phyloP scores from a whole-genome alignment of 2,113 vertebrate genomes.

The Brachypteracias leptosomus region DNA sequence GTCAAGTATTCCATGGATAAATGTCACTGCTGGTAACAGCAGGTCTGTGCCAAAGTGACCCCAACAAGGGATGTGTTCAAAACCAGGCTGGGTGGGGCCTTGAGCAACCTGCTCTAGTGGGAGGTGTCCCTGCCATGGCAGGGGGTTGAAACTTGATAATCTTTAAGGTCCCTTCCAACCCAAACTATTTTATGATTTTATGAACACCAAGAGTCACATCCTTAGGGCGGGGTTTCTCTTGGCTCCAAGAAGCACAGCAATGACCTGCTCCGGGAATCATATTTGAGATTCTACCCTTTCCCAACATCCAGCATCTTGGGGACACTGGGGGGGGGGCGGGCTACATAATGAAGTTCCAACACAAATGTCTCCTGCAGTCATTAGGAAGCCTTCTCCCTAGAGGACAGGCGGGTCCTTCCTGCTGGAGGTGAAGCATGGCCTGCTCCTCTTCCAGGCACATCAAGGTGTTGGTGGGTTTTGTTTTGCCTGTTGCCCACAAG shows the following conservation, averaged over 20 bases:
- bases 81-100: too few relatives aligned
- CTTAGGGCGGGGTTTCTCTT: not conserved
- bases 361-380: not conserved
- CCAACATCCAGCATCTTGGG: not conserved
- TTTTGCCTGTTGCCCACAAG: not conserved
- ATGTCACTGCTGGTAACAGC: not conserved
- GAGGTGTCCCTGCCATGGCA: too few relatives aligned
- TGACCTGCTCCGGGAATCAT: not conserved
- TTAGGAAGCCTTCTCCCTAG: not conserved
- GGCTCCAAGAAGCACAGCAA: not conserved
- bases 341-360: not conserved
- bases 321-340: not conserved
- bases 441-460: not conserved
- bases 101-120: too few relatives aligned
- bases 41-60: not conserved
- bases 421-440: not conserved
- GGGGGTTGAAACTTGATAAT: too few relatives aligned
- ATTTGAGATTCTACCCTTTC: not conserved
- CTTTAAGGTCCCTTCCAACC: too few relatives aligned
- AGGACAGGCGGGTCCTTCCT: not conserved
- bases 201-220: not conserved
- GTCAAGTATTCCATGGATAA: not conserved
- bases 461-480: rapidly evolving
- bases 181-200: too few relatives aligned
- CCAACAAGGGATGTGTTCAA: too few relatives aligned